A percentile compares a stretch with the other conserved stretches of the same genome.
Evolutionary conservation across 2,113 vertebrate species (phyloP).

Genomic region (Phyllopteryx taeniolatus): DNA sequence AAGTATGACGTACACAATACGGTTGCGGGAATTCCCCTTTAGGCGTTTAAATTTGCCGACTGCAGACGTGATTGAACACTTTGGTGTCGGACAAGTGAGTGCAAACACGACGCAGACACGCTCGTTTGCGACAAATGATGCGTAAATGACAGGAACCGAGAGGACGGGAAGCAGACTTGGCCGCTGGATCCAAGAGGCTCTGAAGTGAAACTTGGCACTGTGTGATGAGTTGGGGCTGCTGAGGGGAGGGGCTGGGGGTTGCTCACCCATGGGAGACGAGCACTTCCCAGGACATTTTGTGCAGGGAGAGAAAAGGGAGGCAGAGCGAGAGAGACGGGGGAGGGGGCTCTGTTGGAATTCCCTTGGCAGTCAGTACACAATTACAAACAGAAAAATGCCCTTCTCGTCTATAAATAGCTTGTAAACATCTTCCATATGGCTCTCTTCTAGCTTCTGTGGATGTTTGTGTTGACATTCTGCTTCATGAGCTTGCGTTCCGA

Average conservation of each 20-base stretch:
- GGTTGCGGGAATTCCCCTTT: constrained; percentile 15
- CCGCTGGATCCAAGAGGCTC: constrained; percentile 15
- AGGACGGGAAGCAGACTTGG: not conserved
- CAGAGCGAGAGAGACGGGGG: constrained; percentile 12
- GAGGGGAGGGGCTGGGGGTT: not conserved
- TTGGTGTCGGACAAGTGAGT: constrained; percentile 1
- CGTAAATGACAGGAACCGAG: constrained; percentile 2
- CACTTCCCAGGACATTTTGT: constrained; percentile 64
- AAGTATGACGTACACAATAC: constrained; percentile 12
- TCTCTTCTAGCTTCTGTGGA: constrained; percentile 8
- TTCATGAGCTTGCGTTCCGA: constrained; percentile 21
- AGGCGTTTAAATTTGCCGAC: not conserved
- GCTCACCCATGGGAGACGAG: constrained; percentile 31
- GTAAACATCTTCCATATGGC: constrained; percentile 58
- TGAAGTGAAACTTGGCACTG: constrained; percentile 36
- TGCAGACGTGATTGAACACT: constrained; percentile 5
- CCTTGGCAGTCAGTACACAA: constrained; percentile 36
- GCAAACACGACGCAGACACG: constrained; percentile 7
- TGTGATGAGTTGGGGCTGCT: constrained; percentile 16
- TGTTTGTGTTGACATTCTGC: constrained; percentile 28
- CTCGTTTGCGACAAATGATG: constrained; percentile 2
- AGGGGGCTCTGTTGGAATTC: constrained; percentile 47
- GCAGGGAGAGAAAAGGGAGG: constrained; percentile 23
- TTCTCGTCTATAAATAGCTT: constrained; percentile 66
- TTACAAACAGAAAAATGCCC: constrained; percentile 30